Evolutionary conservation across 2,113 vertebrate genomes (phyloP), one percentile per base, ranked within the genome.

Genomic region (Myxocyprinus asiaticus): DNA sequence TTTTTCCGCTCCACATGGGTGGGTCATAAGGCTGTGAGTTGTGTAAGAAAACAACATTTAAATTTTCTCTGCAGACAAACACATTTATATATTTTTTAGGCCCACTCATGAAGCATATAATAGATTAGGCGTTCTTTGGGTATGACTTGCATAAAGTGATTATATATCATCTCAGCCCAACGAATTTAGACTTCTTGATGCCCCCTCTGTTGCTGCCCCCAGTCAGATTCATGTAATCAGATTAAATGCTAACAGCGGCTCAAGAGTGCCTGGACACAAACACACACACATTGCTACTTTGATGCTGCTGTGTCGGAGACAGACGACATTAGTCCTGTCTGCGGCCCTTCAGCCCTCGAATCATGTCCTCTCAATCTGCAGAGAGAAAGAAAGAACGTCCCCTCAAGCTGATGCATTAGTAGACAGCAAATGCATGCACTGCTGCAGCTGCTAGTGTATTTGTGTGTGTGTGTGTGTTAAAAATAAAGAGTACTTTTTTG

Each of bases 141-240:
- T 91, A 84, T 89, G 90, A 90, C 90, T 91, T 91, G 87, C 89
- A 87, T 92, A 93, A 93, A 93, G 91, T 91, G 90, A 93, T 93
- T 92, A 93, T 84, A 84, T 88, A 85, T 87, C 88, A 89, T 86
- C 86, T 91, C 89, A 91, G 88, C 82, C 88, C 86, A 88, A 90
- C 89, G 88, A 89, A 90, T 93, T 93, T 93, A 93, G 90, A 93
- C 90, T 90, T 90, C 92, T 92, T 87, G 92, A 93, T 89, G 90
- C 91, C 88, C 90, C 84, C 82, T 88, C 82, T 88, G 86, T 86
- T 86, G 83, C 87, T 88, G 81, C 87, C 88, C 90, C 87, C 85
- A 84, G 88, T 90, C 86, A 55, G 76, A 90, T 87, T 84, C 87
- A 88, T 92, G 87, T 93, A 93, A 93, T 93, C 90, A 87, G 89